These are phyloP conservation scores for Thera britannica DNA, from an alignment of 2,888 invertebrate species.

Conservation along the genomic window DNA sequence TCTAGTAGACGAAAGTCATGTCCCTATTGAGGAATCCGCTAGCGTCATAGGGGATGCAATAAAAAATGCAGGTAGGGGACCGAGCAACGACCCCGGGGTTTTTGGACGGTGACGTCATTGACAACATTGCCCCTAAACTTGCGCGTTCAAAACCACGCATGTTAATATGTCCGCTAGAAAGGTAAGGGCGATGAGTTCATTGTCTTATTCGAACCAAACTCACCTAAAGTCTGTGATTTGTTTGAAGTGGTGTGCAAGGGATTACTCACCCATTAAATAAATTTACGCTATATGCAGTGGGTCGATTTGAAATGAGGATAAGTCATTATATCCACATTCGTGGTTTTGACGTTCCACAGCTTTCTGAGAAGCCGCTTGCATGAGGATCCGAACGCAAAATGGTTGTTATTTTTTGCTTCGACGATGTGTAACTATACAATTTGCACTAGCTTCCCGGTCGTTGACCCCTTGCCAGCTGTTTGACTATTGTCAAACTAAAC, in stretches of 20 bases:
- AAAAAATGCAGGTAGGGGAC: conserved; percentile 82
- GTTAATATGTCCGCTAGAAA: conserved; percentile 40
- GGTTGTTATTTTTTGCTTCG: conserved; percentile 73
- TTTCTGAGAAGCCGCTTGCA: conserved; percentile 65
- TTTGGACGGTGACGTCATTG: conserved; percentile 73
- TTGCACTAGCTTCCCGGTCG: conserved; percentile 75
- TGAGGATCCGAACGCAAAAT: conserved; percentile 63
- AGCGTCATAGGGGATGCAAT: conserved; percentile 76
- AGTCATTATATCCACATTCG: conserved; percentile 58
- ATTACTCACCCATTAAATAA: conserved; percentile 23
- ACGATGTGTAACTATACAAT: conserved; percentile 78
- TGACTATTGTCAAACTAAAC: conserved; percentile 71
- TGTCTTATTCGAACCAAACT: conserved; percentile 37
- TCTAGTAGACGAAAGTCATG: conserved; percentile 40
- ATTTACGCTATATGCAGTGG: conserved; percentile 23
- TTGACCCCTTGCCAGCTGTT: conserved; percentile 82
- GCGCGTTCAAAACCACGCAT: conserved; percentile 60
- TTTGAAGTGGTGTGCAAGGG: conserved; percentile 23
- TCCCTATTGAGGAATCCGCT: conserved; percentile 64
- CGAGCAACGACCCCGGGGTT: conserved; percentile 79
- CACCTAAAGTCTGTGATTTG: conserved; percentile 28
- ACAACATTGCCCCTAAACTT: conserved; percentile 49
- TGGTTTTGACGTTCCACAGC: conserved; percentile 56
- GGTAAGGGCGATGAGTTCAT: conserved; percentile 44
- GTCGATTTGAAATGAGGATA: conserved; percentile 51